Evolutionary conservation across 1,140 invertebrate genomes (phyloP), one percentile per base, ranked within the genome.

Genomic region (Drosophila sucinea): DNA sequence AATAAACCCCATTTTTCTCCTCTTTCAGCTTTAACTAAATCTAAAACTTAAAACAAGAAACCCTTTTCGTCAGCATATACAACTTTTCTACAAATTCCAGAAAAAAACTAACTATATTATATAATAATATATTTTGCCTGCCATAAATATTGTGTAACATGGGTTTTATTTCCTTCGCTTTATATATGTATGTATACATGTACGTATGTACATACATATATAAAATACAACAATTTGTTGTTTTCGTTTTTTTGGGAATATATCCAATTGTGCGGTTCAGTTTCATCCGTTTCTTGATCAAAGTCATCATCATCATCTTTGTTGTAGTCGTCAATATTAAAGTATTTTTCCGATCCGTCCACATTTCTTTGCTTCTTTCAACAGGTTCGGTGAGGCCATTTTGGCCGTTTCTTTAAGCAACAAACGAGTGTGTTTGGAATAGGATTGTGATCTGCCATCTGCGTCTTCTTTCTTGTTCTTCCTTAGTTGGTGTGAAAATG

Each of bases 381-480:
- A 55, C 32, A 30, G 54, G 7, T 47, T 58, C 38, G 68, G 33
- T 69, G 65, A 38, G 30, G 32, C 25, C 23, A 41, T 33, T 41
- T 63, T 30, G 10, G n/a, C 23, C 23, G 30, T 47, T 8, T 25
- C 4, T 51, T 51, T 51, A 27, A 51, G 7, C 44, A 7, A 27
- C 10, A 51, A 51, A 27, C 27, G 44, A 51, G 44, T 51, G 44
- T 23, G 25, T 27, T 51, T 25, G 7, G 44, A 17, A 27, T 8
- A 1, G 23, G 44, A 27, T 51, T 17, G 23, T 7, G 25, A 29
- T 33, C 7, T 44, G 30, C 25, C 65, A 4, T 8, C 55, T 44
- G 29, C 57, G 27, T 56, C 23, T 57, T 23, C 60, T 47, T 27
- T 60, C 32, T n/a, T 55, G 25, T 29, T 68, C 57, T 63, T 40